phyloP scores from a whole-genome alignment of 1,140 invertebrate species.

The Brachionus calyciflorus region DNA sequence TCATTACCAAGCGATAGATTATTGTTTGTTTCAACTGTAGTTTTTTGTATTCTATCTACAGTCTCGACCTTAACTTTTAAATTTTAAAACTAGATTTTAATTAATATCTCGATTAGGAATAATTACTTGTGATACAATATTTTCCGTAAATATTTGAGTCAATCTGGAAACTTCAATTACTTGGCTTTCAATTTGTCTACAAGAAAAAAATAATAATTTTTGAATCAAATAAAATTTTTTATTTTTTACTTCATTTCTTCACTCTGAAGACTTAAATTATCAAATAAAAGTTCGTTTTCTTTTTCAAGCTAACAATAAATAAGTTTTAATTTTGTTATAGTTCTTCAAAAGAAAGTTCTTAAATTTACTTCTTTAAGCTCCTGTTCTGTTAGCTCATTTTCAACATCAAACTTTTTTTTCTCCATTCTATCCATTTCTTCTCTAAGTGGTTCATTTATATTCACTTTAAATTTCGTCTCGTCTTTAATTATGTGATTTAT shows the following conservation, averaged over 20 bases:
- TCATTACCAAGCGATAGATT: constrained; percentile 29
- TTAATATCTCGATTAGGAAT: no score
- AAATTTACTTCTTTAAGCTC: not conserved
- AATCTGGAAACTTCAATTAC: constrained; percentile 28
- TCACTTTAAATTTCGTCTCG: not conserved
- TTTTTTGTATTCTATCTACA: constrained; percentile 32
- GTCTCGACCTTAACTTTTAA: not conserved
- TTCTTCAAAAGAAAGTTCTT: not conserved
- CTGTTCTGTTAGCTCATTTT: not conserved
- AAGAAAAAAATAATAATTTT: not conserved
- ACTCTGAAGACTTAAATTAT: constrained; percentile 30
- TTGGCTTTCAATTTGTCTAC: constrained; percentile 38
- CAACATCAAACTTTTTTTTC: constrained; percentile 3
- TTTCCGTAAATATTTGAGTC: constrained; percentile 44
- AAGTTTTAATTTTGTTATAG: not conserved
- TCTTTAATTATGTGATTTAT: not conserved
- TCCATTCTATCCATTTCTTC: constrained; percentile 1
- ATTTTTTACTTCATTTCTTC: constrained; percentile 26
- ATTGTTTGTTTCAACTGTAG: constrained; percentile 16
- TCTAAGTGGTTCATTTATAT: not conserved
- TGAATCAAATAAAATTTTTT: not conserved
- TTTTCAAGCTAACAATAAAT: constrained; percentile 18
- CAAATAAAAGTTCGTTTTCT: constrained; percentile 34
- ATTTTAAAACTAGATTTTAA: no score
- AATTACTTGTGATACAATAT: constrained; percentile 44